A percentile compares a stretch with the other conserved stretches of the same genome.
Conservation (phyloP, 2,888 invertebrate species). For the Gymnocheta viridis region DNA sequence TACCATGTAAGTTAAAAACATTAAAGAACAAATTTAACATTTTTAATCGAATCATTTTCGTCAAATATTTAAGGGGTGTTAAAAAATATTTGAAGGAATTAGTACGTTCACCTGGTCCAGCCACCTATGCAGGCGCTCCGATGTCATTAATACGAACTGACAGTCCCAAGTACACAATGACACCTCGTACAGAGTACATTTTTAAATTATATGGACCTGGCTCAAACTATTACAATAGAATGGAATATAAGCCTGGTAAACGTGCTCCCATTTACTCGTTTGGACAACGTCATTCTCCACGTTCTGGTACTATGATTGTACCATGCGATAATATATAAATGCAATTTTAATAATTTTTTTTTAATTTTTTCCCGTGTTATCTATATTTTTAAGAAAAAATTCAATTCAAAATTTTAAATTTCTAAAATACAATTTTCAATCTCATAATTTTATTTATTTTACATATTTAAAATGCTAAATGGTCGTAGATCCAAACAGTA, state of each 20-base stretch:
- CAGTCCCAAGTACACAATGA: constrained; percentile 77
- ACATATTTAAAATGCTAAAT: too few species aligned
- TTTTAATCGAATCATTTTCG: neutral
- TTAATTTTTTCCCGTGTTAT: neutral
- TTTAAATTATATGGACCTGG: constrained; percentile 75
- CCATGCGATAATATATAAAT: constrained; percentile 79
- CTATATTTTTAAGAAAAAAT: constrained; percentile 24
- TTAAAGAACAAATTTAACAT: neutral
- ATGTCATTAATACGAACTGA: constrained; percentile 72
- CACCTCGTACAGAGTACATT: constrained; percentile 67
- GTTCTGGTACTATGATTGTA: constrained; percentile 79
- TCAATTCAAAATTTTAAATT: neutral
- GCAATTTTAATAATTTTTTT: constrained; percentile 14
- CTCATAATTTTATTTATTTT: too few species aligned
- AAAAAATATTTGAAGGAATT: constrained; percentile 50
- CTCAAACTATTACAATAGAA: constrained; percentile 77
- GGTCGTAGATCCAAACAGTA: too few species aligned
- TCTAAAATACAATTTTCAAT: neutral
- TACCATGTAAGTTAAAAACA: constrained; percentile 70
- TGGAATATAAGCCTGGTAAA: constrained; percentile 78
- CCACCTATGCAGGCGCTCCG: constrained; percentile 76
- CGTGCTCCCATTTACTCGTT: constrained; percentile 77
- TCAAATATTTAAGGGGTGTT: constrained; percentile 64
- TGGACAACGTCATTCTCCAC: constrained; percentile 77
- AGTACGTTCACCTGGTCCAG: constrained; percentile 79